Percentiles rank a stretch among this genome's conserved stretches.
phyloP scores from a whole-genome alignment of 2,797 vertebrate species.

The Pangasius macronema region DNA sequence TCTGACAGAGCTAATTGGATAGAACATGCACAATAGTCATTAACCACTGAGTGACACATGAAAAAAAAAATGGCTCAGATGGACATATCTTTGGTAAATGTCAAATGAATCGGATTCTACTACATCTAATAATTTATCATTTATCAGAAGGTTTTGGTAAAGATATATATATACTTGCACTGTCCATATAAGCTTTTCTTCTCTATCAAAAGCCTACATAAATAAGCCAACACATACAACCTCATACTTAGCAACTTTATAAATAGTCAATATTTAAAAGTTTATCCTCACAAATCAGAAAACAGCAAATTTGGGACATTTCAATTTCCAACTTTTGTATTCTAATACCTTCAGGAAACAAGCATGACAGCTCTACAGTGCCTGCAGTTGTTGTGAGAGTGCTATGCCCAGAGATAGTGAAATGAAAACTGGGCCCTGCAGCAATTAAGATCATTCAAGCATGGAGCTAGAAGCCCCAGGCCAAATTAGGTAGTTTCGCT shows the following conservation, averaged over 20 bases:
- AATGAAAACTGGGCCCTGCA: conserved; percentile 73
- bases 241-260: background rate
- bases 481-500: conserved; percentile 87
- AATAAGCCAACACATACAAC: background rate
- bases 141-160: background rate
- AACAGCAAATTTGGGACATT: conserved; percentile 75
- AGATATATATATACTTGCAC: background rate
- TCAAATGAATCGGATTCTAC: background rate
- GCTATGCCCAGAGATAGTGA: conserved; percentile 77
- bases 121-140: background rate
- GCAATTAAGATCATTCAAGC: conserved; percentile 87
- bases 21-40: conserved; percentile 31
- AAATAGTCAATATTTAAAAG: background rate
- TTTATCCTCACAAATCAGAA: conserved; percentile 62
- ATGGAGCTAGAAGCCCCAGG: conserved; percentile 75
- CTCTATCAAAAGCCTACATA: background rate
- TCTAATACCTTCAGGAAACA: conserved; percentile 81
- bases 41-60: conserved; percentile 3
- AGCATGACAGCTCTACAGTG: conserved; percentile 73
- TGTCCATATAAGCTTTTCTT: background rate
- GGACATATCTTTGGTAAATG: background rate
- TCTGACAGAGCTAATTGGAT: conserved; percentile 48
- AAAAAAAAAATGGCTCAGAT: background rate
- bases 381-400: conserved; percentile 79
- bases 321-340: conserved; percentile 72